Percentiles rank a stretch among this genome's conserved stretches.
Conservation (phyloP, 2,797 vertebrate species). For the Acipenser ruthenus region DNA sequence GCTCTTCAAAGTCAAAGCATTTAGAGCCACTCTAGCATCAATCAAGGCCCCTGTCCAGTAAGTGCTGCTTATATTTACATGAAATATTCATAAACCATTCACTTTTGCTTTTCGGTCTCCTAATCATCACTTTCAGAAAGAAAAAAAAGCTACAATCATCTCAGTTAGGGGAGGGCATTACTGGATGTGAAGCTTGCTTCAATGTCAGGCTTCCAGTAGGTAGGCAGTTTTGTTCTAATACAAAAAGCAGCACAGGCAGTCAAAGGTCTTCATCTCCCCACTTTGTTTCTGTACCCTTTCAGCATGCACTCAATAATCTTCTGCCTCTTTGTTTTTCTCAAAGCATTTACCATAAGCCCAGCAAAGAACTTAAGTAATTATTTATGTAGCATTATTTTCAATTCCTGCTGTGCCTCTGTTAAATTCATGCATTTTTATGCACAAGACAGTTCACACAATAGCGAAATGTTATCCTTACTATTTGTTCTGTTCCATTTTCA, state of each 20-base stretch:
- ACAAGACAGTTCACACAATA: neutral
- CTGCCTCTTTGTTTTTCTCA: slow-evolving; percentile 8
- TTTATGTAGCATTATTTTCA: slow-evolving; percentile 9
- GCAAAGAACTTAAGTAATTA: slow-evolving; percentile 13
- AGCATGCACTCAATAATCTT: slow-evolving; percentile 16
- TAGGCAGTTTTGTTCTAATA: slow-evolving; percentile 73
- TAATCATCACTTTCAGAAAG: slow-evolving; percentile 90
- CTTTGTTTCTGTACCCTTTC: slow-evolving; percentile 27
- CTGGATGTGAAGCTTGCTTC: slow-evolving; percentile 71
- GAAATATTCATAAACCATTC: slow-evolving; percentile 99
- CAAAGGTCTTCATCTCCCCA: slow-evolving; percentile 59
- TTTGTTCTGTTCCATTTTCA: slow-evolving; percentile 14
- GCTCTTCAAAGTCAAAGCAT: slow-evolving; percentile 86
- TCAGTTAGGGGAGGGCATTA: slow-evolving; percentile 78
- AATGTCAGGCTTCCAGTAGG: slow-evolving; percentile 68
- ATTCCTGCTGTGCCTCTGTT: slow-evolving; percentile 10
- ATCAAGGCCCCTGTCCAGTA: slow-evolving; percentile 87
- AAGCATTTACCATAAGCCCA: slow-evolving; percentile 17
- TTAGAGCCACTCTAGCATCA: slow-evolving; percentile 89
- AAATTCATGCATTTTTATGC: slow-evolving; percentile 17
- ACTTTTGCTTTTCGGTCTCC: slow-evolving; percentile 86
- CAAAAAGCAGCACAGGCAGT: slow-evolving; percentile 56
- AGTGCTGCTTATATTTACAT: slow-evolving; percentile 98
- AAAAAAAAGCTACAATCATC: slow-evolving; percentile 88
- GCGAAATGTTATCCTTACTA: neutral